Evolutionary conservation across 2,113 vertebrate species (phyloP).

Genomic region (Epinephelus fuscoguttatus): DNA sequence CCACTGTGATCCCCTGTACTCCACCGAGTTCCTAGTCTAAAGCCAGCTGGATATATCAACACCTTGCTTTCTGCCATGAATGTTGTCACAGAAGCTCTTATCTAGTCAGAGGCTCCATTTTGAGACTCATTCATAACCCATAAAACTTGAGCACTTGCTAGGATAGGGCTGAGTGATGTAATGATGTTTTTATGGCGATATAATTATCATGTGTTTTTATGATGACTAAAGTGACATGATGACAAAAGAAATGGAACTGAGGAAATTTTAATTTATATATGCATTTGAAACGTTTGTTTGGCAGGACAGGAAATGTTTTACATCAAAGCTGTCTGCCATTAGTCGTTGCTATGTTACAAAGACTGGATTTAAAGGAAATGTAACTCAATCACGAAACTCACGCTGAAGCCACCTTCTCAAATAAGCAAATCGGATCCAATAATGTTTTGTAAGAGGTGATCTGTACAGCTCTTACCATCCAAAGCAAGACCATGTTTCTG

Average conservation of each 20-base stretch:
- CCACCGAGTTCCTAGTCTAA: slow-evolving; percentile 50
- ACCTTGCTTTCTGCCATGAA: slow-evolving; percentile 39
- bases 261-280: slow-evolving; percentile 28
- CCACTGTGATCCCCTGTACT: slow-evolving; percentile 80
- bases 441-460: slow-evolving; percentile 9
- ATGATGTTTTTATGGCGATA: slow-evolving; percentile 33
- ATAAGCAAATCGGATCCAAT: neutral
- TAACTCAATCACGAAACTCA: slow-evolving; percentile 13
- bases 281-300: slow-evolving; percentile 49
- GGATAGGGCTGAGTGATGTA: slow-evolving; percentile 15
- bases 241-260: slow-evolving; percentile 24
- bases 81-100: slow-evolving; percentile 44
- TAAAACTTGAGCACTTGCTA: slow-evolving; percentile 42
- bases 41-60: slow-evolving; percentile 29
- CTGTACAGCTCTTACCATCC: neutral
- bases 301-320: slow-evolving; percentile 56
- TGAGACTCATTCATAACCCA: slow-evolving; percentile 22
- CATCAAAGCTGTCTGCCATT: slow-evolving; percentile 28
- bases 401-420: neutral
- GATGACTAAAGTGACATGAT: slow-evolving; percentile 20
- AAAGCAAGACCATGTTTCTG: slow-evolving; percentile 15
- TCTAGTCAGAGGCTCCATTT: slow-evolving; percentile 23
- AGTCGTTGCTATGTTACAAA: slow-evolving; percentile 19
- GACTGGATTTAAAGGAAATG: slow-evolving; percentile 22
- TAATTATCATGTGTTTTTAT: slow-evolving; percentile 28